Evolutionary conservation across 2,888 invertebrate species (phyloP).

Genomic region (Parasteatoda lunata): DNA sequence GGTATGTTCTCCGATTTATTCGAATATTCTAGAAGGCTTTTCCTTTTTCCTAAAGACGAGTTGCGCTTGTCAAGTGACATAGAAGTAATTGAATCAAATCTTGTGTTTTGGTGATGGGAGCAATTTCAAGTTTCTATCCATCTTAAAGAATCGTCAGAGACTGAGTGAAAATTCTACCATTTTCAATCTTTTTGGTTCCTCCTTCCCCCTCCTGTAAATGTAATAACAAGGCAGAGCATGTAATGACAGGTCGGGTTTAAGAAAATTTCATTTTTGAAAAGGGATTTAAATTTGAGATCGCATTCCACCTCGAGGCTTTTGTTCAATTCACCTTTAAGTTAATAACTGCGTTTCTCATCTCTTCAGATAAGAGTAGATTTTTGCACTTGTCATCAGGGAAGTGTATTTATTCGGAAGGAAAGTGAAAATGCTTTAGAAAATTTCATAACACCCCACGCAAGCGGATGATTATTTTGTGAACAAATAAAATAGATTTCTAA

Average conservation of each 20-base stretch:
- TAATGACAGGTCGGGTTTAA: constrained; percentile 28
- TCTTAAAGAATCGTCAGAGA: constrained; percentile 52
- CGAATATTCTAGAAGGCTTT: constrained; percentile 14
- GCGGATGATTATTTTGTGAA: too few relatives aligned
- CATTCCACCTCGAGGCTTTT: not conserved
- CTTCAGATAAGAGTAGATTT: not conserved
- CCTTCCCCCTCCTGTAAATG: constrained; percentile 22
- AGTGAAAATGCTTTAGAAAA: not conserved
- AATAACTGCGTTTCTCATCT: not conserved
- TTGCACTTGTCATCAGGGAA: not conserved
- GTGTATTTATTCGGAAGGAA: not conserved
- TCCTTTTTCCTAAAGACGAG: constrained; percentile 21
- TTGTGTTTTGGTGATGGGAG: constrained; percentile 57
- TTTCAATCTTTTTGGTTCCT: constrained; percentile 14
- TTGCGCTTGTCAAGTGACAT: too few relatives aligned
- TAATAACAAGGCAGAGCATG: not conserved
- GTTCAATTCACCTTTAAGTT: not conserved
- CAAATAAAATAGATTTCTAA: too few relatives aligned
- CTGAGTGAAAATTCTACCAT: constrained; percentile 5
- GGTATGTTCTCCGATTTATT: constrained; percentile 49
- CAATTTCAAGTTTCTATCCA: constrained; percentile 52
- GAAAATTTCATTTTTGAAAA: constrained; percentile 31
- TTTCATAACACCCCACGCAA: too few relatives aligned
- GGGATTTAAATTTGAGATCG: not conserved
- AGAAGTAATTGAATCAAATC: constrained; percentile 60